Conservation (phyloP, 2,797 vertebrate species). For the Florisuga fusca region DNA sequence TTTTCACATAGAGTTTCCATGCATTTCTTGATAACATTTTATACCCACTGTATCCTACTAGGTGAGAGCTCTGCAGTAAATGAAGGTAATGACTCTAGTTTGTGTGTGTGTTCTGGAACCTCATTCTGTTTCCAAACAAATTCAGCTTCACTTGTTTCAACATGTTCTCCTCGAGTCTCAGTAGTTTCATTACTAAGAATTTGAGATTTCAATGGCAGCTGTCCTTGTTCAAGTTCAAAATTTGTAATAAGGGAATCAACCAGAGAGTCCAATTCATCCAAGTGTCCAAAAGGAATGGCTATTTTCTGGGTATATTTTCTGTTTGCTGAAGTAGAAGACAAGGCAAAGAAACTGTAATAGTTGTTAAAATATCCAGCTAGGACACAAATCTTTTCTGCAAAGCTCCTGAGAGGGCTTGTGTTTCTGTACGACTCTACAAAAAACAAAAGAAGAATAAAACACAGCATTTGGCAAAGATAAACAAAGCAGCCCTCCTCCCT, state of each 20-base stretch:
- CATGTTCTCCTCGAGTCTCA: neutral
- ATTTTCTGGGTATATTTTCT: neutral
- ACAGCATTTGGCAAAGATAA: neutral
- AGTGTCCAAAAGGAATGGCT: neutral
- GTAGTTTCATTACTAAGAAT: neutral
- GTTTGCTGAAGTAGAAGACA: neutral
- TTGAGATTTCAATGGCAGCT: neutral
- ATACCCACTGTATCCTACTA: conserved; percentile 86
- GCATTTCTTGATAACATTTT: conserved; percentile 30
- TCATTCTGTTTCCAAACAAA: conserved; percentile 18
- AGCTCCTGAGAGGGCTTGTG: conserved; percentile 46
- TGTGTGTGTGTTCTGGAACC: conserved; percentile 58
- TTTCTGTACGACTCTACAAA: conserved; percentile 41
- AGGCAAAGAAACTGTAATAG: conserved; percentile 50
- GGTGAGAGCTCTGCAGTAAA: conserved; percentile 7
- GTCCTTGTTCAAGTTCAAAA: conserved; percentile 66
- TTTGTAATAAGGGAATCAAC: conserved; percentile 79
- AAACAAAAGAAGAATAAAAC: neutral
- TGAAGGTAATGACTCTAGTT: neutral
- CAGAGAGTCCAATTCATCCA: conserved; percentile 77
- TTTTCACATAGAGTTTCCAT: neutral
- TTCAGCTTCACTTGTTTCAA: neutral
- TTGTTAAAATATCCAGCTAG: conserved; percentile 75
- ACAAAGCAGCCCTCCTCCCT: neutral
- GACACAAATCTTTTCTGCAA: conserved; percentile 72